These are phyloP conservation scores for Pomatostomus ruficeps DNA, from an alignment of 2,113 vertebrate genomes.

Conservation along the genomic window DNA sequence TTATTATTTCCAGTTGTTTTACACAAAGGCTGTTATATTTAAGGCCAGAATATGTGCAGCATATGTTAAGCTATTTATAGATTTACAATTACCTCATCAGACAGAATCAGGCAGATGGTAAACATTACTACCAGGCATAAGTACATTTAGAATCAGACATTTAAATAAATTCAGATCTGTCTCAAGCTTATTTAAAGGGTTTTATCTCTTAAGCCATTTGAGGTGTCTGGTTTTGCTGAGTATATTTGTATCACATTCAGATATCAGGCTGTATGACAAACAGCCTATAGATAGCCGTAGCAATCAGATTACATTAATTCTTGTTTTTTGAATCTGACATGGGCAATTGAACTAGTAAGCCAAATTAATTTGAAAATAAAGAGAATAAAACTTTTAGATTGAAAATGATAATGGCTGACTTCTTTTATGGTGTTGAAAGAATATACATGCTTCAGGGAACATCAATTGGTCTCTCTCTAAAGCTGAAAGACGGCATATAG, in stretches of 20 bases:
- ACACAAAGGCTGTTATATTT: conserved; percentile 74
- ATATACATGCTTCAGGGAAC: conserved; percentile 40
- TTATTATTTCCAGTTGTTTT: conserved; percentile 76
- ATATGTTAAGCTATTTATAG: conserved; percentile 80
- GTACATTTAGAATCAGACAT: conserved; percentile 80
- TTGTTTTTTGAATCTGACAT: conserved; percentile 30
- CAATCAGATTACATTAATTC: conserved; percentile 32
- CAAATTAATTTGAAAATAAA: conserved; percentile 62
- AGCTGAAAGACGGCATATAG: conserved; percentile 32
- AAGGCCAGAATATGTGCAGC: conserved; percentile 75
- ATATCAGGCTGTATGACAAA: conserved; percentile 36
- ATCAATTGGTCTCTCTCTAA: conserved; percentile 34
- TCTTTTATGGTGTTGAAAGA: conserved; percentile 44
- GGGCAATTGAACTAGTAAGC: conserved; percentile 40
- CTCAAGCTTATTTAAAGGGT: conserved; percentile 85
- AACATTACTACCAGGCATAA: conserved; percentile 77
- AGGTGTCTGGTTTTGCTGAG: conserved; percentile 65
- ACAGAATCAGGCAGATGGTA: conserved; percentile 81
- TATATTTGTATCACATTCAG: conserved; percentile 49
- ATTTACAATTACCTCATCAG: conserved; percentile 79
- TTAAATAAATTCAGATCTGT: conserved; percentile 84
- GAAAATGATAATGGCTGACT: conserved; percentile 23
- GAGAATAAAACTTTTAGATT: conserved; percentile 1
- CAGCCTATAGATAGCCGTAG: conserved; percentile 28
- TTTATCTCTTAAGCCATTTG: conserved; percentile 74